phyloP scores from a whole-genome alignment of 2,797 vertebrate species.

The Xiphophorus birchmanni region DNA sequence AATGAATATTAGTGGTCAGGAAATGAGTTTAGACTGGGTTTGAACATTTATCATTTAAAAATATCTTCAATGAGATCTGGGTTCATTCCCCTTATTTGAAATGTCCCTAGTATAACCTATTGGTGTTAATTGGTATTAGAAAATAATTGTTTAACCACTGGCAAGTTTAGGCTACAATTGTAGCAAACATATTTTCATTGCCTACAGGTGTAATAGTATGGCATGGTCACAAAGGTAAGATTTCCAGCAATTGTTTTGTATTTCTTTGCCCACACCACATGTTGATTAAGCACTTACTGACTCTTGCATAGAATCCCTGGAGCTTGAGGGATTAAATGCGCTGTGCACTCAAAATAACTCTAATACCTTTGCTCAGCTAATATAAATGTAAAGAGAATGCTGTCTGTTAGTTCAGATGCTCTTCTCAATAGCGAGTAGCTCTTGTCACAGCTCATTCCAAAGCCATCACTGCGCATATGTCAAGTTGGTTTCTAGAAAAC shows the following conservation, averaged over 20 bases:
- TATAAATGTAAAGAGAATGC: slow-evolving; percentile 44
- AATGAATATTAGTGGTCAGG: neutral
- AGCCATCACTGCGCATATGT: slow-evolving; percentile 31
- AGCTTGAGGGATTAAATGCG: slow-evolving; percentile 42
- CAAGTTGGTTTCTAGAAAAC: slow-evolving; percentile 43
- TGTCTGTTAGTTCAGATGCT: slow-evolving; percentile 48
- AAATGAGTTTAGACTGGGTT: neutral
- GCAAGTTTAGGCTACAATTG: slow-evolving; percentile 51
- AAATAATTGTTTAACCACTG: neutral
- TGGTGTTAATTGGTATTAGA: neutral
- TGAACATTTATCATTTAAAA: neutral
- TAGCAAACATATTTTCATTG: slow-evolving; percentile 40
- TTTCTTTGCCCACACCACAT: slow-evolving; percentile 14
- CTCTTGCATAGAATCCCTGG: slow-evolving; percentile 41
- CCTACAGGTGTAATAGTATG: slow-evolving; percentile 25
- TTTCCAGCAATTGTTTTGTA: slow-evolving; percentile 43
- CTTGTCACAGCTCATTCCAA: slow-evolving; percentile 32
- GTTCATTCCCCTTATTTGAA: neutral
- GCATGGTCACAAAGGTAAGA: slow-evolving; percentile 33
- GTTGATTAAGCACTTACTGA: slow-evolving; percentile 34
- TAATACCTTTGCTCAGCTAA: slow-evolving; percentile 40
- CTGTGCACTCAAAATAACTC: slow-evolving; percentile 14
- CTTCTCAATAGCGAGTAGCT: slow-evolving; percentile 42
- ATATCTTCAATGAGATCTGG: neutral
- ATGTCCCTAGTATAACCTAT: neutral